Evolutionary conservation across 2,113 vertebrate species (phyloP), one percentile per base, ranked within the genome.

Genomic region (Ivindomyrus marchei): DNA sequence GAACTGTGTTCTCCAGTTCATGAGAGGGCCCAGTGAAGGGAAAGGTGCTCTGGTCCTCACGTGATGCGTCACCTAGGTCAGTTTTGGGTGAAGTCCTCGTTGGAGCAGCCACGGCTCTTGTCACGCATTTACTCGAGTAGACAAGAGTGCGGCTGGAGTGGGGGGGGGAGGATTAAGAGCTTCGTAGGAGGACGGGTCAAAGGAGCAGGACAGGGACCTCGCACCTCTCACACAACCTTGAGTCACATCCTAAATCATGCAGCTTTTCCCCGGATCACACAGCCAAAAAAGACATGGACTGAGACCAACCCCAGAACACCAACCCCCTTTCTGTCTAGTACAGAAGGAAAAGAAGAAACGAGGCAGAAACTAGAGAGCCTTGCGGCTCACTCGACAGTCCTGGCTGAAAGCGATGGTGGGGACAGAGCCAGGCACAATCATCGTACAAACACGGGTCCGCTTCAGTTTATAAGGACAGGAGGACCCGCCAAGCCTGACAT

Each of bases 81-180:
- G 52, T 27, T 56, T 85, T 89, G 92, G 93, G 94, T 95, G 92
- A 94, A 95, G 93, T 95, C 94, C 95, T 93, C 86, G 36, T n/a
- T 24, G 83, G 89, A 88, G 36, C 88, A 31, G 62, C 9, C 62
- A 27, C 62, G n/a, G 62, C 10, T 42, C 89, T 58, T 90, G 89
- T 92, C 27, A 42, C 91, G 89, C 62, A 13, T 70, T 70, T 70
- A 31, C 62, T 31, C 10, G n/a, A 27, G 27, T 31, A 92, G 93
- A 93, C 91, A 90, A 93, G 90, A 90, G 77, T 5, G 85, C 88
- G 46, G 90, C 85, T 91, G 90, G 92, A 90, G 91, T 92, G 91
- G 91, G 90, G 89, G 77, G 77, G 89, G 89, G 19, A n/a, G 74
- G 92, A 90, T 90, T 91, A 93, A 93, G 93, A 93, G 85, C 92